These are phyloP conservation scores for Dicentrarchus labrax DNA, from an alignment of 2,113 vertebrate genomes.

Conservation along the genomic window DNA sequence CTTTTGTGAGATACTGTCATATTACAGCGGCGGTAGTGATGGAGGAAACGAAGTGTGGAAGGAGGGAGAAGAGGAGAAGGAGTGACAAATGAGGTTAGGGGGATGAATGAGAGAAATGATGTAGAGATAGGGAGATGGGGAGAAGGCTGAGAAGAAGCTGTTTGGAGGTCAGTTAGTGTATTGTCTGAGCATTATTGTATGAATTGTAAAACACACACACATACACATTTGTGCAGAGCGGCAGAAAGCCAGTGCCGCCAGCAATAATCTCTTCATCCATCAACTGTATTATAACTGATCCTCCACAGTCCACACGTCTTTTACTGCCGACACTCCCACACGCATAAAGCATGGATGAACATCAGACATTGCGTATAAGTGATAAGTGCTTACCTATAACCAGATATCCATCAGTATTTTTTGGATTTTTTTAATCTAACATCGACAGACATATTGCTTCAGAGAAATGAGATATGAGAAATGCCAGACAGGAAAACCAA, in stretches of 20 bases:
- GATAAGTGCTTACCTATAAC: constrained; percentile 51
- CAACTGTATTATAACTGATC: constrained; percentile 67
- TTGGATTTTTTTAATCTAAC: constrained; percentile 49
- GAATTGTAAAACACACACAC: constrained; percentile 41
- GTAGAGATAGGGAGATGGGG: constrained; percentile 6
- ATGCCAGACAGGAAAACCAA: constrained; percentile 39
- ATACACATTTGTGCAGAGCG: constrained; percentile 24
- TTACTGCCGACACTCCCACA: constrained; percentile 10
- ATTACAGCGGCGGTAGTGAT: not conserved
- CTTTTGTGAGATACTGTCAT: not conserved
- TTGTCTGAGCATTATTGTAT: constrained; percentile 49
- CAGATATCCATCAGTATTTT: constrained; percentile 62
- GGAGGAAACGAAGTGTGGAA: constrained; percentile 1
- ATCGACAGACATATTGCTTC: constrained; percentile 53
- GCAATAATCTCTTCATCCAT: constrained; percentile 76
- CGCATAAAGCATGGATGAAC: constrained; percentile 42
- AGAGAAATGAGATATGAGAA: constrained; percentile 59
- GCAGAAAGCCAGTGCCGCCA: constrained; percentile 40
- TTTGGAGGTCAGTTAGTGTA: constrained; percentile 58
- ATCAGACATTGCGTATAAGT: constrained; percentile 39
- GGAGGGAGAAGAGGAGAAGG: not conserved
- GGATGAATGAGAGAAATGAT: constrained; percentile 32
- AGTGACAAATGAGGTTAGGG: constrained; percentile 45
- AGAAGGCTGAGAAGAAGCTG: not conserved
- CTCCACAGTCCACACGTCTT: constrained; percentile 36